Base-by-base conservation (phyloP, 2,888 invertebrate species). In the Branchipolynoe longqiensis region DNA sequence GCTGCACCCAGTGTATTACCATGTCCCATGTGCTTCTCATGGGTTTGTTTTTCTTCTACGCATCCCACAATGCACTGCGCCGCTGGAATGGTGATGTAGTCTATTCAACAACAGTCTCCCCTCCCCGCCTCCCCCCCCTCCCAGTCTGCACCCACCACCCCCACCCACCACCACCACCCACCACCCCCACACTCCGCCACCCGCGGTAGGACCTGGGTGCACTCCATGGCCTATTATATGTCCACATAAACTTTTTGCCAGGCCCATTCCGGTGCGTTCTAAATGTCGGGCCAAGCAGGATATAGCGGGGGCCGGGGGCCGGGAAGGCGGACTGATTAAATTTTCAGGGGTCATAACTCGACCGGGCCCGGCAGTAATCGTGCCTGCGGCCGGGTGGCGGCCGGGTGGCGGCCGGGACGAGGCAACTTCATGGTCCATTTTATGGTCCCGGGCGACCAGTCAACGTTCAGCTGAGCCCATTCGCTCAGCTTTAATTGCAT, bases 401-500 rank as follows among this genome's bases (percentile, higher is more conserved):
- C n/a, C n/a, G n/a, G n/a, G 48, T 8, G 48, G 48, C 31, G 69
- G 69, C 69, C 82, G 33, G 33, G 82, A n/a, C 36, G 36, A 56
- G 36, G 58, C 56, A 82, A 82, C 56, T 82, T 82, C 82, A 82
- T 82, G 33, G 58, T 28, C 58, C 36, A 58, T 38, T 82, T 82
- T 82, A 82, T 82, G 82, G 82, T 82, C 82, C 31, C 58, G 18
- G 41, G 82, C 58, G 82, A 78, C 78, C 78, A 78, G 78, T 78
- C 78, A 78, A 25, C 78, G 78, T 4, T 48, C 78, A 54, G 78
- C 78, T 78, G 28, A 48, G 78, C 78, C 78, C 78, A 78, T 78
- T 78, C 78, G 48, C 48, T 48, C 78, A 48, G 78, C 78, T 78
- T 78, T 78, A 78, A 78, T 78, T 78, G 78, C 78, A 78, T 78